Conservation (phyloP, 2,888 invertebrate species). For the Lutraria lutraria region DNA sequence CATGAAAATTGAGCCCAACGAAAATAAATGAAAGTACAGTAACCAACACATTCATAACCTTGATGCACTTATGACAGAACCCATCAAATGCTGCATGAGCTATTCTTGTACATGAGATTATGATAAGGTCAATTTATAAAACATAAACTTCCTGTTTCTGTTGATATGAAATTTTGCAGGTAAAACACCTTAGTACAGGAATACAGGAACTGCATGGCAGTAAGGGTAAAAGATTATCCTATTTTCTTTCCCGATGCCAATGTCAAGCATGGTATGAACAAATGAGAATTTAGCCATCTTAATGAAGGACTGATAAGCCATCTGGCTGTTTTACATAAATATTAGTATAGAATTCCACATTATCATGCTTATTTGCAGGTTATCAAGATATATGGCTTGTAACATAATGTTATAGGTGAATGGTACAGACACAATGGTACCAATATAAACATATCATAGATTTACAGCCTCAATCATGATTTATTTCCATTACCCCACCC, state of each 20-base stretch:
- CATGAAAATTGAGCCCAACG: too few relatives aligned
- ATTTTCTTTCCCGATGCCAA: background rate
- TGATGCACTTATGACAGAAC: background rate
- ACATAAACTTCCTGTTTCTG: background rate
- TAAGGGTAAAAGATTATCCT: background rate
- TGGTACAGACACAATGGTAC: conserved; percentile 23
- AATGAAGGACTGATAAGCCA: conserved; percentile 31
- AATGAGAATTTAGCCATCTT: background rate
- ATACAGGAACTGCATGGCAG: background rate
- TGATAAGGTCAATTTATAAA: background rate
- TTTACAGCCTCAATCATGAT: too few relatives aligned
- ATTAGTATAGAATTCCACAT: conserved; percentile 4
- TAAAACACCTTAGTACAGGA: background rate
- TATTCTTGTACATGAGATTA: background rate
- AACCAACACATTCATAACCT: background rate
- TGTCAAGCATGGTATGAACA: background rate
- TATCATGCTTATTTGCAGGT: conserved; percentile 32
- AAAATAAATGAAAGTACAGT: too few relatives aligned
- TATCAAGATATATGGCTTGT: conserved; percentile 36
- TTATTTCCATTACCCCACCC: too few relatives aligned
- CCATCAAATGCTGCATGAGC: background rate
- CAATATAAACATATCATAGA: conserved; percentile 6
- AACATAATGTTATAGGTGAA: background rate
- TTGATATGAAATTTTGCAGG: background rate
- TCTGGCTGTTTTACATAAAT: conserved; percentile 36